Conservation (phyloP, 2,113 vertebrate species). For the Ictalurus furcatus region DNA sequence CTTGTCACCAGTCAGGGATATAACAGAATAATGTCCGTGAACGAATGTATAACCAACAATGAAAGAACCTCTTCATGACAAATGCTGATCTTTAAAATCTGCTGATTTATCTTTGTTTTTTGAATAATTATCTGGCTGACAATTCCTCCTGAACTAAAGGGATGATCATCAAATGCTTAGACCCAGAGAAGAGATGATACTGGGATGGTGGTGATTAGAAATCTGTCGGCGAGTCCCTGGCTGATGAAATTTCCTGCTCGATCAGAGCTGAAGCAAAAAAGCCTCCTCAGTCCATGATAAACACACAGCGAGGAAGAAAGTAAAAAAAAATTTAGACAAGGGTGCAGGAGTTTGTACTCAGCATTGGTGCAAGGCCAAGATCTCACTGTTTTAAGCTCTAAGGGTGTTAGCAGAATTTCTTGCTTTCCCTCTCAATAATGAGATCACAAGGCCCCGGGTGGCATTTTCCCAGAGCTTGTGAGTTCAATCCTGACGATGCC, state of each 20-base stretch:
- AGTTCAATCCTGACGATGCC: neutral
- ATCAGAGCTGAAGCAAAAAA: neutral
- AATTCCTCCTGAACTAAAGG: neutral
- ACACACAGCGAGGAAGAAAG: neutral
- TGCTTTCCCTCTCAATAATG: neutral
- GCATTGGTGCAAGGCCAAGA: neutral
- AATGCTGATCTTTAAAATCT: neutral
- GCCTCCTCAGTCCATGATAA: neutral
- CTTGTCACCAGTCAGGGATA: neutral
- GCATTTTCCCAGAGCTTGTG: neutral
- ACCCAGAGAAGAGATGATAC: neutral
- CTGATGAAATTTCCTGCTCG: neutral
- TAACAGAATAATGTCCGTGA: neutral
- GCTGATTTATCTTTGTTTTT: neutral
- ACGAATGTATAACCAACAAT: neutral
- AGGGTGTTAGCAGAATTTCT: too few relatives aligned
- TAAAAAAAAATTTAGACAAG: neutral
- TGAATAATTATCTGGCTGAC: neutral
- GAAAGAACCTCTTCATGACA: neutral
- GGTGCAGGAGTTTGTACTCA: neutral
- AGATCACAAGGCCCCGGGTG: neutral
- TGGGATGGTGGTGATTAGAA: neutral
- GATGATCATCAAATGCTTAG: neutral
- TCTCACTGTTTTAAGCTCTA: neutral
- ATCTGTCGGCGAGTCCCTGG: neutral